These are phyloP conservation scores for Canis aureus DNA, from an alignment of 2,113 vertebrate species.

Conservation along the genomic window DNA sequence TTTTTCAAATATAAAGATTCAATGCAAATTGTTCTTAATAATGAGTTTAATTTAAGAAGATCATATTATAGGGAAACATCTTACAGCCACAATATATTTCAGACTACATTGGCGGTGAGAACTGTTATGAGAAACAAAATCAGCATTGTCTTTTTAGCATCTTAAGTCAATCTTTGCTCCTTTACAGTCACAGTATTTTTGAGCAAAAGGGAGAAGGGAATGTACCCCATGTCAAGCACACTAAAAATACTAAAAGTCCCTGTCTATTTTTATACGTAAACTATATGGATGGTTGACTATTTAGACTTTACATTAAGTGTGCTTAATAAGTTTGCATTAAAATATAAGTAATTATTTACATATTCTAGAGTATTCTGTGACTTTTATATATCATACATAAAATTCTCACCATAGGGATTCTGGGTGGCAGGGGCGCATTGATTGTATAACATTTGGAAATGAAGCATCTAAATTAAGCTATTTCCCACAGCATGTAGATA, in stretches of 20 bases:
- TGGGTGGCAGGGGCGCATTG: background rate
- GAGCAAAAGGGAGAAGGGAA: background rate
- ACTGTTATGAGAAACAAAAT: background rate
- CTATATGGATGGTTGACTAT: conserved; percentile 32
- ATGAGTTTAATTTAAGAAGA: background rate
- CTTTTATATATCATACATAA: conserved; percentile 40
- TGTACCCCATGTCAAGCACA: background rate
- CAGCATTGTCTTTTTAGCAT: background rate
- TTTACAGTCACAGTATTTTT: background rate
- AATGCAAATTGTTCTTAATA: background rate
- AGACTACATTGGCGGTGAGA: background rate
- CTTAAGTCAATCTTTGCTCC: accelerated
- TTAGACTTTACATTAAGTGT: conserved; percentile 33
- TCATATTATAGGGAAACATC: background rate
- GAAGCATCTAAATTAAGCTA: conserved; percentile 47
- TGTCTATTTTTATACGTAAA: conserved; percentile 41
- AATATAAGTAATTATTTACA: conserved; percentile 62
- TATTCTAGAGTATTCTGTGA: background rate
- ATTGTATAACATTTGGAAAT: background rate
- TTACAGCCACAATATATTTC: background rate
- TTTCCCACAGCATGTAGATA: conserved; percentile 1
- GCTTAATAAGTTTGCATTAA: conserved; percentile 63
- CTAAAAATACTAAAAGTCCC: background rate
- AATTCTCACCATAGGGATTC: background rate
- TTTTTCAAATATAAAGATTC: background rate